Evolutionary conservation across 2,888 invertebrate genomes (phyloP).

Genomic region (Limnephilus auricula): DNA sequence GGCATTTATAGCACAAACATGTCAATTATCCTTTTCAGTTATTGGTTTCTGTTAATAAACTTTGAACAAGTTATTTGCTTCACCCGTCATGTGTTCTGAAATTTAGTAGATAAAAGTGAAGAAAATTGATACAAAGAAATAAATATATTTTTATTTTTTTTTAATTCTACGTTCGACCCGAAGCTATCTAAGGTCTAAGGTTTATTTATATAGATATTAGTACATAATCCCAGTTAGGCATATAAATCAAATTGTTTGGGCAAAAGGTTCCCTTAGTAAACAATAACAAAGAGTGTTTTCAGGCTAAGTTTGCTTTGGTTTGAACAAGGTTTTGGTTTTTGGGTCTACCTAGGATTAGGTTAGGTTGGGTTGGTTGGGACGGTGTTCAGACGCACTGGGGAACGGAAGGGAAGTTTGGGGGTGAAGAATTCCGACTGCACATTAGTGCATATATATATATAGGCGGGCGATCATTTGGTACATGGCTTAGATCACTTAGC

Average conservation of each 20-base stretch:
- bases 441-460: neutral
- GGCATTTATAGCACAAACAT: neutral
- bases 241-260: neutral
- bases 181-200: neutral
- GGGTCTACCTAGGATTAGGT: neutral
- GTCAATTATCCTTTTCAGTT: neutral
- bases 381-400: slow-evolving; percentile 39
- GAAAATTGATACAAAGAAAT: neutral
- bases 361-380: neutral
- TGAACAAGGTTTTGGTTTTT: neutral
- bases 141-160: neutral
- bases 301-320: neutral
- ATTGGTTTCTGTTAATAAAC: neutral
- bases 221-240: neutral
- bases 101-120: neutral
- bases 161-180: neutral
- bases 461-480: neutral
- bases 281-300: neutral
- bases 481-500: neutral
- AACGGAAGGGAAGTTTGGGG: slow-evolving; percentile 44
- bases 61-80: neutral
- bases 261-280: neutral
- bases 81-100: neutral
- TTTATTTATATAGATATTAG: neutral
- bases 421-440: slow-evolving; percentile 10